Conservation (phyloP, 2,888 invertebrate species). For the Eurytoma adleriae region DNA sequence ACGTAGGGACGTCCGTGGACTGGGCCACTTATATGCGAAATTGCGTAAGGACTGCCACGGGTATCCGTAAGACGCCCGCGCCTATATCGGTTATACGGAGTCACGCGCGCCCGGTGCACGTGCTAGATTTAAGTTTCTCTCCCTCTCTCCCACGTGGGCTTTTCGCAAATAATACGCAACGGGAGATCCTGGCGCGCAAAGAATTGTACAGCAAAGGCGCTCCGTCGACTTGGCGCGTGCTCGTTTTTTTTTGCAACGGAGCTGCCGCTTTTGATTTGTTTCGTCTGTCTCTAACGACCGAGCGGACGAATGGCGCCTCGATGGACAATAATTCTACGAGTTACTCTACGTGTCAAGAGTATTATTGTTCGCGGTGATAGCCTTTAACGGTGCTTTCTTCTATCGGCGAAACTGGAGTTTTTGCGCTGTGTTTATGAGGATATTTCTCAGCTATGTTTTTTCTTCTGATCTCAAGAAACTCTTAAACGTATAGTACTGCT, state of each 20-base stretch:
- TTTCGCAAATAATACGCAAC: conserved; percentile 12
- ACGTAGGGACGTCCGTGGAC: background rate
- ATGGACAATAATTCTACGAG: too few relatives aligned
- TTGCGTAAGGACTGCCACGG: conserved; percentile 51
- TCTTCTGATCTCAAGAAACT: too few relatives aligned
- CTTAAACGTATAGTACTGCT: too few relatives aligned
- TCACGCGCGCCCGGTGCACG: conserved; percentile 29
- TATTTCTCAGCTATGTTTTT: too few relatives aligned
- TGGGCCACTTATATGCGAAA: conserved; percentile 51
- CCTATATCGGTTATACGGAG: background rate
- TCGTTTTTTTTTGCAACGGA: background rate
- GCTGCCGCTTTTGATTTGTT: conserved; percentile 34
- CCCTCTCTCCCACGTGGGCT: background rate
- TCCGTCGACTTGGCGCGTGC: background rate
- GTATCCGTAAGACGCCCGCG: conserved; percentile 9
- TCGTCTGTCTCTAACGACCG: conserved; percentile 1
- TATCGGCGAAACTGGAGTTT: too few relatives aligned
- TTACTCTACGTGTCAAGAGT: too few relatives aligned
- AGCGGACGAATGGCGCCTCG: too few relatives aligned
- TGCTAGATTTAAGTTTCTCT: background rate
- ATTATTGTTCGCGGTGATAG: too few relatives aligned
- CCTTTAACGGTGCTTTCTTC: too few relatives aligned
- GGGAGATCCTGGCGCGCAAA: background rate
- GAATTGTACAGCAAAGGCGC: background rate
- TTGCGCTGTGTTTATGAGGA: too few relatives aligned